Conservation (phyloP, 1,140 invertebrate species). For the Solen grandis region DNA sequence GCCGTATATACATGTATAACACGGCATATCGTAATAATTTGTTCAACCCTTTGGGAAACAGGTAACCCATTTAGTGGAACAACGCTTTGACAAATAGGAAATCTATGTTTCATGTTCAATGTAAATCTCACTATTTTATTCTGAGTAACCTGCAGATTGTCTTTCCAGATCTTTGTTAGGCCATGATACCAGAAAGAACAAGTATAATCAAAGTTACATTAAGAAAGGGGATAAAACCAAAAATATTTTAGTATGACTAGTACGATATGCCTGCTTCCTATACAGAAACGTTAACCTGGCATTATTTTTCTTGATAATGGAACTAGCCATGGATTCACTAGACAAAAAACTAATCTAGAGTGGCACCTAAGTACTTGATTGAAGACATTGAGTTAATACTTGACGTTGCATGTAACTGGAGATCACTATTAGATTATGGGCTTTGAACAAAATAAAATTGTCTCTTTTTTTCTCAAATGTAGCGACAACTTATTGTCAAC, state of each 20-base stretch:
- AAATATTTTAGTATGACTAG: conserved; percentile 9
- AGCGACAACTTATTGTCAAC: conserved; percentile 22
- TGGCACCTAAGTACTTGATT: conserved; percentile 27
- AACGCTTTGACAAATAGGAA: too few species aligned
- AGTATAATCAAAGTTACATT: too few species aligned
- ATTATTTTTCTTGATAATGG: conserved; percentile 18
- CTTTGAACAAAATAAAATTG: conserved; percentile 20
- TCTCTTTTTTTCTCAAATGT: conserved; percentile 28
- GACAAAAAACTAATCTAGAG: conserved; percentile 3
- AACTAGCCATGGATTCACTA: neutral
- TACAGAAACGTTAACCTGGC: conserved; percentile 31
- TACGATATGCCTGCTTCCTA: conserved; percentile 13
- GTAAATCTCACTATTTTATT: too few species aligned
- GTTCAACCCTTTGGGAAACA: too few species aligned
- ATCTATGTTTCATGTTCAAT: too few species aligned
- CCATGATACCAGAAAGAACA: too few species aligned
- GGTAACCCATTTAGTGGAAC: too few species aligned
- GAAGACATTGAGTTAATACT: neutral
- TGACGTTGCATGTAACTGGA: neutral
- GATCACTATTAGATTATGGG: neutral
- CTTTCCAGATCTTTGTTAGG: conserved; percentile 7
- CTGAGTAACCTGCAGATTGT: conserved; percentile 35
- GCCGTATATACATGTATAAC: too few species aligned
- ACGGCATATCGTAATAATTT: too few species aligned
- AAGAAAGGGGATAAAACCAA: conserved; percentile 8